Base-by-base conservation (phyloP, 2,888 invertebrate species). In the Platerodrilus igneus region DNA sequence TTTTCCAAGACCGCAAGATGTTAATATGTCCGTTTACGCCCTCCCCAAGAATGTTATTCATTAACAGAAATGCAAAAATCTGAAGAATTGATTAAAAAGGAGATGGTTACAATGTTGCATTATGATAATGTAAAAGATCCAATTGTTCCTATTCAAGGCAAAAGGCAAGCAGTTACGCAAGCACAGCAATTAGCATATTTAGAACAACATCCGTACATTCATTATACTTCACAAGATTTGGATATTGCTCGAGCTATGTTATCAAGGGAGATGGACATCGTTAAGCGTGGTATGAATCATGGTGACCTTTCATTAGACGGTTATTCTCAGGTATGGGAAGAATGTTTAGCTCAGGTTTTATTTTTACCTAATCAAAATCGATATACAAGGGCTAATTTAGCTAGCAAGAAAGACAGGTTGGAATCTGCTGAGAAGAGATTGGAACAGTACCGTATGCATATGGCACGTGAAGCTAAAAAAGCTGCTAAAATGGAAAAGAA, bases 401-500 rank as follows among this genome's bases (percentile, higher is more conserved):
- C 94, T 2, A 90, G 89, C 59, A 96, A 95, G 65, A 97, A 96
- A 64, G 97, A 99, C 68, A 77, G 94, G 25, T 74, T 97, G 35
- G 95, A 97, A 64, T 92, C 94, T 0, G 81, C 87, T 0, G 94
- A 96, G 62, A 91, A 94, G 59, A 75, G 88, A 46, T 69, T 97
- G 19, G 96, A 97, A 67, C 86, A 87, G 63, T 95, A 97, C 67
- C 78, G 96, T 49, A 81, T 79, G 41, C 95, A 95, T 68, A 99
- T 99, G 97, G 88, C 92, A 0, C 86, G 85, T 51, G 93, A 97
- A 68, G 96, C 97, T 0, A 97, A 96, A 68, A 81, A 86, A 40
- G 96, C 97, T 32, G 91, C 92, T 0, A 99, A 96, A 71, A 85
- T 95, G 76, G 99, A 99, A 68, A 97, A 96, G 68, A 97, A 95